Percentiles rank a stretch among this genome's conserved stretches.
These are phyloP conservation scores for Dasypus novemcinctus DNA, from an alignment of 2,113 vertebrate genomes.

Conservation along the genomic window DNA sequence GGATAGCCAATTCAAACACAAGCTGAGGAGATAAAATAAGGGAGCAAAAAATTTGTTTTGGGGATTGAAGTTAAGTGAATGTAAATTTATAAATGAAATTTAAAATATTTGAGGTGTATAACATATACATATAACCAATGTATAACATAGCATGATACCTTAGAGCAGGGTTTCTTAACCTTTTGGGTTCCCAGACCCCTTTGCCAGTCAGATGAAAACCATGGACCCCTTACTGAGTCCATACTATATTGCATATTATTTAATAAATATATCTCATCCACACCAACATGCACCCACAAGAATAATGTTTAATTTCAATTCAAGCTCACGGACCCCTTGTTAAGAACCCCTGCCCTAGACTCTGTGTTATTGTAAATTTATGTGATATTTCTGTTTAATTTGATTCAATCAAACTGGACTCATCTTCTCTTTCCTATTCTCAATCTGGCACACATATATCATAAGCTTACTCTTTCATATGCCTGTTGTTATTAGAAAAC, in stretches of 20 bases:
- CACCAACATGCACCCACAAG: too few species aligned
- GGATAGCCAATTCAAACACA: slow-evolving; percentile 19
- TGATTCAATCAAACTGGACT: background rate
- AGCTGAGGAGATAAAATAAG: background rate
- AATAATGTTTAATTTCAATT: too few species aligned
- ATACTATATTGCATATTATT: too few species aligned
- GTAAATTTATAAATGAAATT: background rate
- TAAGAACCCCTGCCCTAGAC: too few species aligned
- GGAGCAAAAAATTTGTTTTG: background rate
- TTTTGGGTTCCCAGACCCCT: too few species aligned
- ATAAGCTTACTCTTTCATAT: background rate
- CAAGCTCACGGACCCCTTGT: too few species aligned
- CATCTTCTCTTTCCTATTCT: background rate
- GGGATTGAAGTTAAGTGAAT: background rate
- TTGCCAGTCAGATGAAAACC: too few species aligned
- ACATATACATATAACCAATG: too few species aligned
- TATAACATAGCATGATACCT: background rate
- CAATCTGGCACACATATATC: accelerated
- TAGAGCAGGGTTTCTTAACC: background rate
- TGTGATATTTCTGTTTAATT: background rate
- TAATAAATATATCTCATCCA: too few species aligned
- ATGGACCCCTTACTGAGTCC: too few species aligned
- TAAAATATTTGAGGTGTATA: background rate
- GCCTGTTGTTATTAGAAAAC: background rate
- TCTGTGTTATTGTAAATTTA: background rate